These are phyloP conservation scores for Mustela lutreola DNA, from an alignment of 2,113 vertebrate species.

Conservation along the genomic window DNA sequence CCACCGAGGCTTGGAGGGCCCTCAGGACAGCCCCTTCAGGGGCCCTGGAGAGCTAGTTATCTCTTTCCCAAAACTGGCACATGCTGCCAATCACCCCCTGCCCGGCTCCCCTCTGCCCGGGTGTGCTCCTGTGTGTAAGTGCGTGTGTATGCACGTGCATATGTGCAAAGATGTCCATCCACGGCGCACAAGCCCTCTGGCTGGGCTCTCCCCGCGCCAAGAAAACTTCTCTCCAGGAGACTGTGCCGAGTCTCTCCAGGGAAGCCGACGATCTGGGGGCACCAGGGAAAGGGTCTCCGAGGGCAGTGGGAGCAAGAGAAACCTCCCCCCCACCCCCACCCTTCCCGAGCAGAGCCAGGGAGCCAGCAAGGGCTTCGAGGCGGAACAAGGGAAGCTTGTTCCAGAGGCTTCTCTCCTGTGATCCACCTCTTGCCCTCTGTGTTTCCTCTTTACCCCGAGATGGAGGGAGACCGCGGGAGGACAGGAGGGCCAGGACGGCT, in stretches of 20 bases:
- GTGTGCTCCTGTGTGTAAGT: background rate
- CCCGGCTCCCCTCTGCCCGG: background rate
- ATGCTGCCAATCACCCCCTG: background rate
- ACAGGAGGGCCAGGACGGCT: background rate
- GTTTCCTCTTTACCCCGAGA: slow-evolving; percentile 38
- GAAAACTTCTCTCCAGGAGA: background rate
- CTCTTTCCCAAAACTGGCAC: background rate
- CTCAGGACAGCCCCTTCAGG: background rate
- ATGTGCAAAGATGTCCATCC: background rate
- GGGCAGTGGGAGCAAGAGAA: fast-evolving
- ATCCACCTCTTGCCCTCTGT: slow-evolving; percentile 21
- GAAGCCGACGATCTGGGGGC: fast-evolving
- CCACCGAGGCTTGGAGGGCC: background rate
- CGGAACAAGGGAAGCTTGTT: slow-evolving; percentile 10
- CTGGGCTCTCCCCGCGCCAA: background rate
- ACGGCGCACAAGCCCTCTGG: background rate
- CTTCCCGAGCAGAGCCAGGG: background rate
- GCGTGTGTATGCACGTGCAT: background rate
- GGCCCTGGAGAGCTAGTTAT: background rate
- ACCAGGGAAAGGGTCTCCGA: background rate
- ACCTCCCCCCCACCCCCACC: fast-evolving
- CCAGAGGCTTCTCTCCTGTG: slow-evolving; percentile 31
- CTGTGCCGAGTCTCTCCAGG: fast-evolving
- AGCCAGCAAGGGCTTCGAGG: slow-evolving; percentile 1
- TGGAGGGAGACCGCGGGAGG: background rate